Evolutionary conservation across 2,797 vertebrate species (phyloP), one percentile per base, ranked within the genome.

Genomic region (Oreonectes daqikongensis): DNA sequence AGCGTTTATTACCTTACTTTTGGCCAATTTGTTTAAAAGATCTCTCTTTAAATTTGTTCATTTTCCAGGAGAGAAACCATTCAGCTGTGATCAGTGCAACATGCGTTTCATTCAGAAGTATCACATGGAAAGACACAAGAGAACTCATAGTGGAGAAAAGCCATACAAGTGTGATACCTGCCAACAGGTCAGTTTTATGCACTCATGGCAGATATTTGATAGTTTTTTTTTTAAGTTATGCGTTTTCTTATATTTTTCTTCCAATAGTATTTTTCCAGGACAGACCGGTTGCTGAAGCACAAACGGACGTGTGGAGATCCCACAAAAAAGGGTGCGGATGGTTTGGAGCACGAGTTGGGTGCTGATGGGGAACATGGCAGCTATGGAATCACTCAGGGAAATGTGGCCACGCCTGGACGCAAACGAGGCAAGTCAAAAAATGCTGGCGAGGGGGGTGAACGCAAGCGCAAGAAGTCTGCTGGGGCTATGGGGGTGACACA

Each of bases 71-170:
- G 98, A 99, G 92, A 99, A 99, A 89, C 98, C 98, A 30, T 99
- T 99, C 82, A 95, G 96, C 70, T 99, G 98, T 60, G 98, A 99
- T 85, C 97, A 99, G 91, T 99, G 98, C 81, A 99, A 96, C 87
- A 99, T 99, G 98, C 97, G 98, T 81, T 99, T 99, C 88, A 99
- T 99, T 88, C 98, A 99, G 93, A 99, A 99, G 91, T 99, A 99
- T 89, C 98, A 99, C 91, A 99, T 99, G 98, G 98, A 99, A 88
- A 91, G 98, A 85, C 98, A 99, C 94, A 99, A 98, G 93, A 93
- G 98, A 88, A 99, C 98, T 0, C 98, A 99, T 90, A 99, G 98
- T 14, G 98, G 98, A 91, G 98, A 99, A 89, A 99, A 99, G 95
- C 98, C 98, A 92, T 99, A 99, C 89, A 95, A 96, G 91, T 99